Evolutionary conservation across 2,888 invertebrate species (phyloP).

Genomic region (Brachypterus glaber): DNA sequence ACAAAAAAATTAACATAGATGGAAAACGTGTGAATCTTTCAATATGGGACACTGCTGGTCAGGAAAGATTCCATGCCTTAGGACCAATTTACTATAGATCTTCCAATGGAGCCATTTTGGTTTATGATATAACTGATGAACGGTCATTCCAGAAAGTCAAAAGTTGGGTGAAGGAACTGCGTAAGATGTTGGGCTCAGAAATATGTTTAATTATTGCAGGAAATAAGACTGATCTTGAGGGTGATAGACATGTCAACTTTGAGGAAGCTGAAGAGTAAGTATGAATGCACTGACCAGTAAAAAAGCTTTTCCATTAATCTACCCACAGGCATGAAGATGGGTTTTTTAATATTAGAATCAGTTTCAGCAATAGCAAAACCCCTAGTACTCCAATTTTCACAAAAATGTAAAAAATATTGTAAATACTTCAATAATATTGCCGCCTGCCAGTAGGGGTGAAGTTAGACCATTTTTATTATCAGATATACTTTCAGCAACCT

Average conservation of each 20-base stretch:
- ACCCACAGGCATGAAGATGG: no score
- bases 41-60: slow-evolving; percentile 98
- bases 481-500: no score
- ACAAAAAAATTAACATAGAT: slow-evolving; percentile 84
- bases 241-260: slow-evolving; percentile 73
- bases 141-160: slow-evolving; percentile 95
- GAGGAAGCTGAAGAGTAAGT: slow-evolving; percentile 80
- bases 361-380: no score
- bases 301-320: no score
- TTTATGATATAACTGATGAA: slow-evolving; percentile 96
- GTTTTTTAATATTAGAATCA: no score
- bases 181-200: slow-evolving; percentile 90
- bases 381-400: no score
- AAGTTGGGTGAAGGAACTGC: slow-evolving; percentile 95
- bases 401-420: no score
- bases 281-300: no score
- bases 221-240: slow-evolving; percentile 94
- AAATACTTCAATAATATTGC: no score
- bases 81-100: slow-evolving; percentile 97
- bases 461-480: no score
- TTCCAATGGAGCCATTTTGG: slow-evolving; percentile 94
- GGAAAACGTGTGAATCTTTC: slow-evolving; percentile 83
- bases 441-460: no score
- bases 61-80: slow-evolving; percentile 91
- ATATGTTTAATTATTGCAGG: slow-evolving; percentile 90